Conservation (phyloP, 1,140 invertebrate genomes). For the Zaprionus davidi region DNA sequence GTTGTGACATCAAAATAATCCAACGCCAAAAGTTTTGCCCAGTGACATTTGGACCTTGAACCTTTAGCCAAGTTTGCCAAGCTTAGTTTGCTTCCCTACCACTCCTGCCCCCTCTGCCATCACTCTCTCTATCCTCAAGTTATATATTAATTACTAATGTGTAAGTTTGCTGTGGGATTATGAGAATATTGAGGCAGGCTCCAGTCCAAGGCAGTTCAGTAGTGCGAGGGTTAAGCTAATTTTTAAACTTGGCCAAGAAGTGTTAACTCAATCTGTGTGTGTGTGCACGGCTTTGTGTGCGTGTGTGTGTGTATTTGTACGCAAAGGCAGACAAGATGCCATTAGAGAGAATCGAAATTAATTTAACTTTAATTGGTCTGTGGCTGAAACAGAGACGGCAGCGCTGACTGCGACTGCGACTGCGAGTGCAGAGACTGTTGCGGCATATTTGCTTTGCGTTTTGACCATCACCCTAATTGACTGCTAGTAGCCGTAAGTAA, state of each 20-base stretch:
- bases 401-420: not conserved
- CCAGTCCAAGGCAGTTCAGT: not conserved
- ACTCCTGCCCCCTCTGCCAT: not conserved
- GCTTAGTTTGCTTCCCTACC: not conserved
- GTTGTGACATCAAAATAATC: constrained; percentile 61
- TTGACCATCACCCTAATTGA: constrained; percentile 27
- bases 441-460: constrained; percentile 54
- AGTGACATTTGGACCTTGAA: constrained; percentile 44
- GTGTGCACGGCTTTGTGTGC: constrained; percentile 44
- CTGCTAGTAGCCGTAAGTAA: constrained; percentile 19
- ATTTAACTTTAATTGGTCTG: constrained; percentile 76
- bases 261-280: constrained; percentile 76
- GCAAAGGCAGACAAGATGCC: constrained; percentile 8
- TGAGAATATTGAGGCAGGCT: constrained; percentile 49
- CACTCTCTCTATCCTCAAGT: constrained; percentile 9
- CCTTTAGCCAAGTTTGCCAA: not conserved
- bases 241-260: constrained; percentile 73
- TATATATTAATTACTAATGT: constrained; percentile 77
- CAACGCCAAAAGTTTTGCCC: constrained; percentile 54
- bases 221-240: constrained; percentile 26
- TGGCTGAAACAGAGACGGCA: constrained; percentile 3
- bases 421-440: constrained; percentile 1
- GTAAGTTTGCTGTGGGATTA: constrained; percentile 66
- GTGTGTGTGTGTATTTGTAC: constrained; percentile 18
- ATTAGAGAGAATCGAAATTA: constrained; percentile 61